phyloP scores from a whole-genome alignment of 2,888 invertebrate genomes.

The Norana najaformis region DNA sequence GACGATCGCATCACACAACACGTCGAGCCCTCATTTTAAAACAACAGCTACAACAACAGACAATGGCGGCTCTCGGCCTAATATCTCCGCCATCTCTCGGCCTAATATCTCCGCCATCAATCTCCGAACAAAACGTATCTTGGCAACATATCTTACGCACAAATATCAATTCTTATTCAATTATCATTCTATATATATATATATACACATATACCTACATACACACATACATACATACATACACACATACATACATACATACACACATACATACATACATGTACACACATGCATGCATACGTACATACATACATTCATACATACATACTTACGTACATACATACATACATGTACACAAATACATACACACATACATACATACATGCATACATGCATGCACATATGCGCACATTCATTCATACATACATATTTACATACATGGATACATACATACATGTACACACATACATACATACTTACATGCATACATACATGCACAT shows the following conservation, averaged over 20 bases:
- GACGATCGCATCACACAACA: slow-evolving; percentile 1
- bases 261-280: no score
- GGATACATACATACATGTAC: no score
- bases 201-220: no score
- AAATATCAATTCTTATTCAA: background rate
- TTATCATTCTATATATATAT: no score
- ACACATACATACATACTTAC: no score
- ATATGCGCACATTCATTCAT: no score
- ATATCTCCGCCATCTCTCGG: background rate
- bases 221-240: no score
- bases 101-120: background rate
- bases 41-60: background rate
- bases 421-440: no score
- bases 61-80: background rate
- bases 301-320: background rate
- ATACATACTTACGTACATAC: background rate
- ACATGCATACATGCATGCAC: no score
- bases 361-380: background rate
- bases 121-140: background rate
- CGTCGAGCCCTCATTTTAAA: background rate
- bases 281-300: background rate
- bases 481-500: no score
- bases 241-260: no score
- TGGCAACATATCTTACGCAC: background rate
- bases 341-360: background rate